Conservation (phyloP, 2,888 invertebrate genomes). For the Lissocephala sabroskyi region DNA sequence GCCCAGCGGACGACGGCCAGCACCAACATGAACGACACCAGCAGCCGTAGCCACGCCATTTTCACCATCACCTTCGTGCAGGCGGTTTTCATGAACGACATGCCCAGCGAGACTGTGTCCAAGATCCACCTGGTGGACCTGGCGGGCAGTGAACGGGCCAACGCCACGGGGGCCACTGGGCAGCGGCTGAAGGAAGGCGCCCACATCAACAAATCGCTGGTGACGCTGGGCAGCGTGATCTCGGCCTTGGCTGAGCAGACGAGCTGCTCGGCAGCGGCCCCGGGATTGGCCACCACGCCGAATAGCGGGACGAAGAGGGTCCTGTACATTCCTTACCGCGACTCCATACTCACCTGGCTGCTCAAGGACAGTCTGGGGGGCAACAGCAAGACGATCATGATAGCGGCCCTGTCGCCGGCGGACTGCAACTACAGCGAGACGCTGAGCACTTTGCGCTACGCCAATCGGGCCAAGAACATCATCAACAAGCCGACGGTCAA, state of each 20-base stretch:
- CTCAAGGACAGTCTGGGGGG: slow-evolving; percentile 91
- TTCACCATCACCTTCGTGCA: slow-evolving; percentile 93
- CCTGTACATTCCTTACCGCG: slow-evolving; percentile 89
- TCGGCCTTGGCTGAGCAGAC: slow-evolving; percentile 84
- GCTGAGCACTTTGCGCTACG: slow-evolving; percentile 87
- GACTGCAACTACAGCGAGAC: slow-evolving; percentile 93
- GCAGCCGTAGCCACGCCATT: slow-evolving; percentile 92
- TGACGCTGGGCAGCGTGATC: slow-evolving; percentile 90
- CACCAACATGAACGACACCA: slow-evolving; percentile 94
- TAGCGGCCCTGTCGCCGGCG: slow-evolving; percentile 86
- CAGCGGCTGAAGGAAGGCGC: slow-evolving; percentile 91
- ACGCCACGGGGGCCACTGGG: slow-evolving; percentile 92
- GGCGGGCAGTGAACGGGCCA: slow-evolving; percentile 91
- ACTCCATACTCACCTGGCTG: slow-evolving; percentile 91
- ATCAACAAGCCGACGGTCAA: slow-evolving; percentile 93
- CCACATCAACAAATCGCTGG: slow-evolving; percentile 91
- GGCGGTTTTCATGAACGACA: slow-evolving; percentile 87
- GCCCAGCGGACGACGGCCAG: slow-evolving; percentile 88
- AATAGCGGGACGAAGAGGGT: slow-evolving; percentile 73
- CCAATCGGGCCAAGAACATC: slow-evolving; percentile 91
- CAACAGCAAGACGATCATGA: slow-evolving; percentile 93
- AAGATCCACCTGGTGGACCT: slow-evolving; percentile 92
- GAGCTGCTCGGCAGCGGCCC: slow-evolving; percentile 51
- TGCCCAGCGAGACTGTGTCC: slow-evolving; percentile 91
- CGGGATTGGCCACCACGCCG: slow-evolving; percentile 62